A percentile compares a stretch with the other conserved stretches of the same genome.
phyloP scores from a whole-genome alignment of 2,113 vertebrate species.

The Lipophrys pholis region DNA sequence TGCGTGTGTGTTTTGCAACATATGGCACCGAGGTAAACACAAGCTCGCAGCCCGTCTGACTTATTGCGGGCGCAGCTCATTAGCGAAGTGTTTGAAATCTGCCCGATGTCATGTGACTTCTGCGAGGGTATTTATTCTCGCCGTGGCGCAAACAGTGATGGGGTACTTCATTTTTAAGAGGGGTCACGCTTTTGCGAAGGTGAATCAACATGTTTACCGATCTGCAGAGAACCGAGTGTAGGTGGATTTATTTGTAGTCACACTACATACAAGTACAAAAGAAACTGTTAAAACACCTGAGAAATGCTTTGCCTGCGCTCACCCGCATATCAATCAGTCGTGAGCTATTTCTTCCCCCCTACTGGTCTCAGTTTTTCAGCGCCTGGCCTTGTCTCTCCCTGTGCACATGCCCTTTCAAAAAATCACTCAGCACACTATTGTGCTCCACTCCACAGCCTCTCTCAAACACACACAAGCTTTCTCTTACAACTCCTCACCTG shows the following conservation, averaged over 20 bases:
- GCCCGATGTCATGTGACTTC: conserved; percentile 31
- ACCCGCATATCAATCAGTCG: not conserved
- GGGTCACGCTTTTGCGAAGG: not conserved
- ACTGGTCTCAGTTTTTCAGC: not conserved
- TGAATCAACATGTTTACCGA: not conserved
- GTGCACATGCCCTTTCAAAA: not conserved
- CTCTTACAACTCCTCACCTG: not conserved
- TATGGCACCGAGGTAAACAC: conserved; percentile 47
- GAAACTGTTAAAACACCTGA: not conserved
- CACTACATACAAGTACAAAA: not conserved
- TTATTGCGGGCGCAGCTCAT: conserved; percentile 46
- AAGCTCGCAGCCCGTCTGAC: conserved; percentile 41
- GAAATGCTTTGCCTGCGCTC: not conserved
- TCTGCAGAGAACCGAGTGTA: not conserved
- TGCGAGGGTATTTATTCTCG: conserved; percentile 19
- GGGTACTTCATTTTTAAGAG: not conserved
- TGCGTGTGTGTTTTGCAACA: conserved; percentile 11
- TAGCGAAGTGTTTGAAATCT: conserved; percentile 20
- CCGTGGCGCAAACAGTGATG: not conserved
- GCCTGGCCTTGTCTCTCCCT: not conserved
- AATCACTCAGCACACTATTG: not conserved
- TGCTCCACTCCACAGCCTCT: not conserved
- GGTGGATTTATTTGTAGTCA: not conserved
- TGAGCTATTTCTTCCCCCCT: not conserved
- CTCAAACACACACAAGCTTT: not conserved